These are phyloP conservation scores for Adelosebastes latens DNA, from an alignment of 2,797 vertebrate genomes.

Conservation along the genomic window DNA sequence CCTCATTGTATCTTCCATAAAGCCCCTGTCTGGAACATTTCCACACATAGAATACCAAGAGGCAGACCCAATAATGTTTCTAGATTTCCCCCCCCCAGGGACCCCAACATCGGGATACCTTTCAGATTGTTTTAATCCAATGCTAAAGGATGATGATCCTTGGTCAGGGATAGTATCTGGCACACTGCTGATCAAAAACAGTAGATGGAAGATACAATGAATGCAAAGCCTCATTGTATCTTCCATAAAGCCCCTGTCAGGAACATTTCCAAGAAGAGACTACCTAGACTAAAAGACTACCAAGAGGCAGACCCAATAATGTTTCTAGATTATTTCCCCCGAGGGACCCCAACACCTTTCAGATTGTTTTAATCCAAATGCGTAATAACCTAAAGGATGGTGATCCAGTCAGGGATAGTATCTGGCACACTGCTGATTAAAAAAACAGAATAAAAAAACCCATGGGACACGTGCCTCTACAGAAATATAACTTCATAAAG, in stretches of 20 bases:
- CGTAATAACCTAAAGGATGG: constrained; percentile 31
- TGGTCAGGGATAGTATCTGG: too few species aligned
- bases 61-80: constrained; percentile 32
- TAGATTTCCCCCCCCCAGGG: constrained; percentile 1
- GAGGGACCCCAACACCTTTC: background rate
- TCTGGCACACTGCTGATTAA: constrained; percentile 16
- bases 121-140: constrained; percentile 21
- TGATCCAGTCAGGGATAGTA: constrained; percentile 1
- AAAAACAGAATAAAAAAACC: constrained; percentile 31
- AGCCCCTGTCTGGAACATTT: constrained; percentile 45
- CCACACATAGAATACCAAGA: constrained; percentile 22
- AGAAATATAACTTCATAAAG: constrained; percentile 44
- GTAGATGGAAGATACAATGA: constrained; percentile 8
- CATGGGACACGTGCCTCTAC: background rate
- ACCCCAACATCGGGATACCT: constrained; percentile 2
- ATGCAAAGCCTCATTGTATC: constrained; percentile 64
- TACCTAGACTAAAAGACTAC: constrained; percentile 7
- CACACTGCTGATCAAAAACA: too few species aligned
- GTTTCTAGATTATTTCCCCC: constrained; percentile 23
- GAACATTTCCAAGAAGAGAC: constrained; percentile 19
- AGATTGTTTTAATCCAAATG: constrained; percentile 21
- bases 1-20: constrained; percentile 51
- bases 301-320: constrained; percentile 27
- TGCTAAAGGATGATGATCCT: background rate
- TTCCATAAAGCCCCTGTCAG: constrained; percentile 44